Evolutionary conservation across 2,113 vertebrate genomes (phyloP), one percentile per base, ranked within the genome.

Genomic region (Ginglymostoma cirratum): DNA sequence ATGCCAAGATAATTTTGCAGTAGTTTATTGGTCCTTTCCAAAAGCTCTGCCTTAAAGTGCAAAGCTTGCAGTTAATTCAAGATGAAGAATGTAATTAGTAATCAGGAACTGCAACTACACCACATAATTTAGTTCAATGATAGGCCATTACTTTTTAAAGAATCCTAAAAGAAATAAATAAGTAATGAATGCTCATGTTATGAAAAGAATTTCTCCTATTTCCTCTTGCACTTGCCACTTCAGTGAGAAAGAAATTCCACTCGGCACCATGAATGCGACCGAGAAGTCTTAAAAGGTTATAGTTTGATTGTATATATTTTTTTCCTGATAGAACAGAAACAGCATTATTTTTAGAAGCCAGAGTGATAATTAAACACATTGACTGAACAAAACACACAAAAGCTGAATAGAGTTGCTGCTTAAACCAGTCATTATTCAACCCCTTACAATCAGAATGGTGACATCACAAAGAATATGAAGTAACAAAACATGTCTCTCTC

Each of bases 401-500:
- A 72, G 66, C 27, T 48, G 23, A 72, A 95, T 76, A 72, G 42
- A 30, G 42, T 17, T 72, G 67, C 24, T 48, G 10, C 94, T 95
- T 72, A 52, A 90, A 95, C 94, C 94, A 72, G 69, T 95, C 24
- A 95, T 95, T 72, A 95, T 72, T 95, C 69, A 95, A 52, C 24
- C 45, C 66, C 45, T 67, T 19, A 30, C 24, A 76, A 52, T 94
- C 94, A 95, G 45, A 27, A 72, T 48, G 42, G n/a, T 52, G 67
- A 95, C 34, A 66, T 72, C 94, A 70, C 42, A 52, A 72, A 72
- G 67, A 48, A 52, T 76, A 27, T 30, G 94, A 72, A 95, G 24
- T 30, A 95, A 72, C 94, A 95, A 52, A 95, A 95, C 69, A 27
- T 48, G 42, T 95, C 45, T 95, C 45, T 19, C 66, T 70, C 66